Conservation (phyloP, 1,140 invertebrate species). For the Tetranychus urticae region DNA sequence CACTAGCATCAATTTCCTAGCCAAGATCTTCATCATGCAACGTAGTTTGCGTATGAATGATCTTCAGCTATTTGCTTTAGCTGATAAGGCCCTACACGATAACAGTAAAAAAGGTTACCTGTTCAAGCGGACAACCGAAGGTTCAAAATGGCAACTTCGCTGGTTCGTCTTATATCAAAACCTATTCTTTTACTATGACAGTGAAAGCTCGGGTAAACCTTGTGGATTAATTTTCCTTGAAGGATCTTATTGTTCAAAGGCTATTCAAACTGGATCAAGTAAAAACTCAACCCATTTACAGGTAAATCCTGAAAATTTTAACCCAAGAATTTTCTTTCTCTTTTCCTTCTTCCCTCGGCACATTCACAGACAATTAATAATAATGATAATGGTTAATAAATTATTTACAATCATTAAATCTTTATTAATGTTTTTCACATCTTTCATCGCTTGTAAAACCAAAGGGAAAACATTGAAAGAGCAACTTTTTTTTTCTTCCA, state of each 20-base stretch:
- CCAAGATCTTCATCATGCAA: background rate
- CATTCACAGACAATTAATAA: background rate
- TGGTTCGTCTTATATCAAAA: constrained; percentile 85
- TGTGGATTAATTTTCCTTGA: constrained; percentile 63
- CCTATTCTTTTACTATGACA: constrained; percentile 71
- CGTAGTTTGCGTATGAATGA: constrained; percentile 13
- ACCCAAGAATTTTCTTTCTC: too few species aligned
- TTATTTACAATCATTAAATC: too few species aligned
- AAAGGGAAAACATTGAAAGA: too few species aligned
- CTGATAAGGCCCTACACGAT: constrained; percentile 56
- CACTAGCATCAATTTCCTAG: background rate
- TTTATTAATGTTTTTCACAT: too few species aligned
- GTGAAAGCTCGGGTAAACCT: constrained; percentile 39
- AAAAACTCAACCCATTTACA: constrained; percentile 4
- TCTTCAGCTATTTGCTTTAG: constrained; percentile 50
- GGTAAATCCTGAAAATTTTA: background rate
- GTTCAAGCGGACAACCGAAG: constrained; percentile 60
- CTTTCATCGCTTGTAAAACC: too few species aligned
- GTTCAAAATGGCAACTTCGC: constrained; percentile 61
- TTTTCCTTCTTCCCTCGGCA: background rate
- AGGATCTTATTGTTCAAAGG: constrained; percentile 64
- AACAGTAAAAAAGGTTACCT: constrained; percentile 48
- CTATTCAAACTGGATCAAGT: constrained; percentile 25
- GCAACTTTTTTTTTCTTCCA: too few species aligned
- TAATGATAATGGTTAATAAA: too few species aligned